Evolutionary conservation across 2,888 invertebrate genomes (phyloP), one percentile per base, ranked within the genome.

Genomic region (Seira musarum): DNA sequence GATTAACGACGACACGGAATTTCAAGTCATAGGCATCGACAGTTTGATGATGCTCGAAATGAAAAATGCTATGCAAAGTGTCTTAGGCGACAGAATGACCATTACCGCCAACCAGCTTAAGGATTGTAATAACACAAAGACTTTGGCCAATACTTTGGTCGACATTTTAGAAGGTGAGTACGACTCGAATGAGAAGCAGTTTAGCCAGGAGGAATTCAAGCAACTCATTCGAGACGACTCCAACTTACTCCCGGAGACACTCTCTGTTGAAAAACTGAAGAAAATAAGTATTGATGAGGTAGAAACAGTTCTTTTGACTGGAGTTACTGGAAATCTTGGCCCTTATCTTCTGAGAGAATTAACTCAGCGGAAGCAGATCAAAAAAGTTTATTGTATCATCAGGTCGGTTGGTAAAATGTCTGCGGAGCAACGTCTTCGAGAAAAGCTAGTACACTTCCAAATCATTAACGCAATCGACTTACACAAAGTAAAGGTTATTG

Each of bases 41-140:
- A 79, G 79, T 3, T 72, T 83, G 24, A 75, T 83, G 79, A 72
- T 79, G 76, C 40, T 83, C 1, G 83, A 83, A 40, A 35, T 83
- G 69, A 78, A 75, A 49, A 83, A 83, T 60, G 24, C 35, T 15
- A 5, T 83, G n/a, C 83, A 83, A 60, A 70, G 71, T 19, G 15
- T 74, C 13, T 49, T 83, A 13, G 79, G 83, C 5, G 1, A 15
- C 2, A 40, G 83, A 13, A 63, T 83, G 35, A 72, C 76, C 3
- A 19, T 81, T 0, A 61, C 63, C 19, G 77, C 75, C 10, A 68
- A 46, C 0, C 69, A 80, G 5, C 21, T 83, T 1, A 77, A 78
- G 21, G 83, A 79, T n/a, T 81, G 81, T 30, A 83, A 74, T 17
- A 83, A 19, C 6, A 64, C 79, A 0, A 53, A 60, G 1, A 13